Percentiles rank a stretch among this genome's conserved stretches.
Conservation (phyloP, 2,888 invertebrate species). For the Pterobdella sp. region DNA sequence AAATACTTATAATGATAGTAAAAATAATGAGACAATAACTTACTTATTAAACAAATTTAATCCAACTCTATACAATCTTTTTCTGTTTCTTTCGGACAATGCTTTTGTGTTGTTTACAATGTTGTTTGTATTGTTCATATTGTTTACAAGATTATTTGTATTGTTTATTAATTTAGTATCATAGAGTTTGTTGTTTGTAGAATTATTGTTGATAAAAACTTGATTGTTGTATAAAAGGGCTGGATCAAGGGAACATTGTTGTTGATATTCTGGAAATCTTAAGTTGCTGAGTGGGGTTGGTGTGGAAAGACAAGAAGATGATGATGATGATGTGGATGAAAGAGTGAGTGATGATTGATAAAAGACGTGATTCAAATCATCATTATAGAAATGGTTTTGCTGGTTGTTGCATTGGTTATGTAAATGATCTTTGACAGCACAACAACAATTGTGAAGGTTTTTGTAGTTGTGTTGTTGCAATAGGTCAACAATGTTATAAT, state of each 20-base stretch:
- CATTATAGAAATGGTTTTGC: background rate
- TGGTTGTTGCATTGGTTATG: background rate
- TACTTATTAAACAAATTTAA: background rate
- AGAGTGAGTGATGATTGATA: conserved; percentile 14
- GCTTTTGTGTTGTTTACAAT: background rate
- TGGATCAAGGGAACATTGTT: background rate
- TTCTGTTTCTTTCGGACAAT: conserved; percentile 5
- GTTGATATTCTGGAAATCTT: background rate
- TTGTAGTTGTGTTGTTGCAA: conserved; percentile 8
- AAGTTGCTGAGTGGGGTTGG: background rate
- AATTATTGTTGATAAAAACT: no score
- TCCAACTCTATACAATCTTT: background rate
- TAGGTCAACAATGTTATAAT: background rate
- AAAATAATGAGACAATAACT: background rate
- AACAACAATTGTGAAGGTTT: background rate
- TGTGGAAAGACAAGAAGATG: background rate
- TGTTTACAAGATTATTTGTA: no score
- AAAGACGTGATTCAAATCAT: background rate
- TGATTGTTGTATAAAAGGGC: background rate
- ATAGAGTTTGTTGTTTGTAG: no score
- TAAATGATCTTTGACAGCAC: background rate
- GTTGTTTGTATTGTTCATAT: background rate
- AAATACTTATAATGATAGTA: no score
- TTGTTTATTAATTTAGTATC: no score
- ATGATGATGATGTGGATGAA: conserved; percentile 4